Evolutionary conservation across 92 coral and sea anemone species (phyloP).

Genomic region (Pocillopora meandrina): DNA sequence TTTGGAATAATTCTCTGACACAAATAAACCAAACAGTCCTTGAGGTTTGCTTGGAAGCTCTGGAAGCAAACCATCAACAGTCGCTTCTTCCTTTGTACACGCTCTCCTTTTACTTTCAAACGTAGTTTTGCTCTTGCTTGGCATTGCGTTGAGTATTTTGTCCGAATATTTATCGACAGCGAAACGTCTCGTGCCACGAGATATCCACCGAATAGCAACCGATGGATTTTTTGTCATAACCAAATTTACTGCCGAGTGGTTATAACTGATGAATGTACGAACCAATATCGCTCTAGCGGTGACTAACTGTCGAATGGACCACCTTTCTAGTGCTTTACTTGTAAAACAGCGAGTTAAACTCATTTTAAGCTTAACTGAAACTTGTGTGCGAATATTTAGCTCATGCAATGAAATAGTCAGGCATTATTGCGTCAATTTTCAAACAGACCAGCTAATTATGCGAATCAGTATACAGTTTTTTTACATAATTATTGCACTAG

Average conservation of each 20-base stretch:
- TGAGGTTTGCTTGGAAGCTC: conserved; percentile 78
- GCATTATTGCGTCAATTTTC: too few relatives aligned
- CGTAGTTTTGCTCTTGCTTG: conserved; percentile 36
- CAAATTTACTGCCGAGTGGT: not conserved
- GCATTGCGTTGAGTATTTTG: conserved; percentile 13
- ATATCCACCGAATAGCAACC: conserved; percentile 32
- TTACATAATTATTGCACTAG: too few relatives aligned
- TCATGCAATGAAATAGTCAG: too few relatives aligned
- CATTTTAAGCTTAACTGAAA: too few relatives aligned
- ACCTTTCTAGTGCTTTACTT: too few relatives aligned
- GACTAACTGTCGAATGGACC: too few relatives aligned
- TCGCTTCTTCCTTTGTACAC: conserved; percentile 41
- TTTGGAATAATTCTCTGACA: conserved; percentile 55
- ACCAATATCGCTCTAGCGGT: not conserved
- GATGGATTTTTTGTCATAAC: conserved; percentile 42
- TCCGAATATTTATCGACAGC: conserved; percentile 28
- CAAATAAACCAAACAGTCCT: conserved; percentile 64
- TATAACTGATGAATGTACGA: not conserved
- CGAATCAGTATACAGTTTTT: too few relatives aligned
- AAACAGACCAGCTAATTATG: too few relatives aligned
- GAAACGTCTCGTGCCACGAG: conserved; percentile 16
- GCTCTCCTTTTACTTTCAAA: conserved; percentile 38
- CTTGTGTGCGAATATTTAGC: too few relatives aligned
- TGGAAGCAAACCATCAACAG: conserved; percentile 45
- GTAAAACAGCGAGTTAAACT: too few relatives aligned